phyloP scores from a whole-genome alignment of 2,888 invertebrate genomes.

The Synanthedon vespiformis region DNA sequence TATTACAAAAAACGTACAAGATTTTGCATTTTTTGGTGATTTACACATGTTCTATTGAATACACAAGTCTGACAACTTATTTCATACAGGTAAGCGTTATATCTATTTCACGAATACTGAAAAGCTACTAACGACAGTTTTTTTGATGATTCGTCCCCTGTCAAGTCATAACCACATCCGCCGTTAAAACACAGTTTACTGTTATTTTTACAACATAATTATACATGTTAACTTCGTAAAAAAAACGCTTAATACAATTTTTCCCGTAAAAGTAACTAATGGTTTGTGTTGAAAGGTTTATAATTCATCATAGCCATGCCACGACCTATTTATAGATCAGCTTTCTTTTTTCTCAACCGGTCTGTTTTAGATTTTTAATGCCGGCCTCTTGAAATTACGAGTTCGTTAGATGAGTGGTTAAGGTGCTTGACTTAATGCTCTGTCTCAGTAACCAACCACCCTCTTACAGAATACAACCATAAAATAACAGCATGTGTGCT shows the following conservation, averaged over 20 bases:
- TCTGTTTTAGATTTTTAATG: conserved; percentile 24
- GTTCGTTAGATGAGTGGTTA: too few relatives aligned
- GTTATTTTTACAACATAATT: conserved; percentile 23
- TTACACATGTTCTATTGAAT: conserved; percentile 17
- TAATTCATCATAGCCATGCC: conserved; percentile 11
- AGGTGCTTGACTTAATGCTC: too few relatives aligned
- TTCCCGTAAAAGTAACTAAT: too few relatives aligned
- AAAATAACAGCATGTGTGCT: too few relatives aligned
- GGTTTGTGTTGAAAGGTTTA: not conserved
- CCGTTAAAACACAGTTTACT: conserved; percentile 40
- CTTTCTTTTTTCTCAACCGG: conserved; percentile 50
- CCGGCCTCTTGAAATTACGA: conserved; percentile 21
- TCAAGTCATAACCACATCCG: conserved; percentile 47
- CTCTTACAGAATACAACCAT: too few relatives aligned
- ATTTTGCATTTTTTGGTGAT: too few relatives aligned
- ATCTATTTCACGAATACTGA: conserved; percentile 1
- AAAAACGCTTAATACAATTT: too few relatives aligned
- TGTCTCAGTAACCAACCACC: too few relatives aligned
- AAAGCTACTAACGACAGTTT: conserved; percentile 11
- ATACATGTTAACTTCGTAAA: too few relatives aligned
- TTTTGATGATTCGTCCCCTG: conserved; percentile 48
- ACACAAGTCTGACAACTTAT: conserved; percentile 15
- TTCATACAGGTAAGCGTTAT: conserved; percentile 28
- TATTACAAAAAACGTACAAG: too few relatives aligned
- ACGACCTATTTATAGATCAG: conserved; percentile 66